Evolutionary conservation across 2,113 vertebrate species (phyloP).

Genomic region (Odontesthes bonariensis): DNA sequence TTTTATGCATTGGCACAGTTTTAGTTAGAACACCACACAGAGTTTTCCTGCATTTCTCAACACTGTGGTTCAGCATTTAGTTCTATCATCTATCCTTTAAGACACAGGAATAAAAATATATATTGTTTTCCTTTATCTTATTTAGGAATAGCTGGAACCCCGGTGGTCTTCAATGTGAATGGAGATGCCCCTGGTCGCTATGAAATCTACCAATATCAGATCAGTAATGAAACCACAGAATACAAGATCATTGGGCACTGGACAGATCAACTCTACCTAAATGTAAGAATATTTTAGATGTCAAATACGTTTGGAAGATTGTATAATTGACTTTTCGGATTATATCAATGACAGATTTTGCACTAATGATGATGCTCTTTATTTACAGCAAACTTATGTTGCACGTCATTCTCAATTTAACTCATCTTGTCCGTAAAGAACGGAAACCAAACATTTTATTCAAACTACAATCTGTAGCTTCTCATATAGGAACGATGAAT

Average conservation of each 20-base stretch:
- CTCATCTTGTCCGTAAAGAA: conserved; percentile 1
- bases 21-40: too few relatives aligned
- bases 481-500: neutral
- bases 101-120: neutral
- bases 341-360: neutral
- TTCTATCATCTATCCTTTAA: neutral
- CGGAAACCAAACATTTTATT: neutral
- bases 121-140: conserved; percentile 19
- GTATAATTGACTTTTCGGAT: neutral
- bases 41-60: neutral
- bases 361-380: neutral
- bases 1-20: too few relatives aligned
- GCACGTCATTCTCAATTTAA: neutral
- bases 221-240: conserved; percentile 86
- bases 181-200: conserved; percentile 95
- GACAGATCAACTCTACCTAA: conserved; percentile 91
- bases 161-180: conserved; percentile 94
- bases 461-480: conserved; percentile 2
- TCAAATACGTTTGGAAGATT: neutral
- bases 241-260: conserved; percentile 95
- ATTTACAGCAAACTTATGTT: neutral
- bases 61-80: neutral
- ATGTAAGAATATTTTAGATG: conserved; percentile 79
- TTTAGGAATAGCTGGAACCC: conserved; percentile 93
- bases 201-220: conserved; percentile 97